Evolutionary conservation across 2,888 invertebrate species (phyloP), one percentile per base, ranked within the genome.

Genomic region (Tetranychus piercei): DNA sequence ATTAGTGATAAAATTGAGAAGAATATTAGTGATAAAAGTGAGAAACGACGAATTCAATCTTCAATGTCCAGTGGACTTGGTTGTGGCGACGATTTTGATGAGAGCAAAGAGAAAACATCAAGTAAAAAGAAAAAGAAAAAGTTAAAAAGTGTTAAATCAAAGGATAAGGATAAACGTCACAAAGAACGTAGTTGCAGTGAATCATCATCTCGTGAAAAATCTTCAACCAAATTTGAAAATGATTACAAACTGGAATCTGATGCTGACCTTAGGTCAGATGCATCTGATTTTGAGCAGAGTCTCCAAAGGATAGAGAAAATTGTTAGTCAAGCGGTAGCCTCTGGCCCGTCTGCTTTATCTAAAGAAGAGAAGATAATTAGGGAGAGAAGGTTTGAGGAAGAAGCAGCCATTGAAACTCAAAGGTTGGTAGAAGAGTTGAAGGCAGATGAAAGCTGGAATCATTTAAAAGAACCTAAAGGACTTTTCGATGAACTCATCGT

Each of bases 361-460:
- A 69, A 69, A 23, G 69, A 69, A 69, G 69, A 69, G 69, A 69
- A 69, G 11, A 23, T 69, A 23, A 69, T 69, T 23, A 20, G 69
- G 20, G 44, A 71, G 44, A 43, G 71, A 18, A 71, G 44, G 15
- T 79, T 78, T 74, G 79, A 79, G 55, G 79, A 79, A 74, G 79
- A 79, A 76, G 79, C 79, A 44, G 79, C 78, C 22, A 79, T 79
- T 73, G 78, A 79, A 76, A 78, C 79, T 20, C 73, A 77, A 7
- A 76, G 78, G 20, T 71, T 79, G 23, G 78, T 77, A 23, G 79
- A 79, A 74, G 67, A 79, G n/a, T 74, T 78, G 73, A 71, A 66
- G 66, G 43, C 70, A 71, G 71, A 69, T 20, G 44, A 65, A 55
- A 67, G 65, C 70, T 66, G 71, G 44, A 71, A 70, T 22, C 15